Evolutionary conservation across 2,797 vertebrate species (phyloP).

Genomic region (Alectoris magna): DNA sequence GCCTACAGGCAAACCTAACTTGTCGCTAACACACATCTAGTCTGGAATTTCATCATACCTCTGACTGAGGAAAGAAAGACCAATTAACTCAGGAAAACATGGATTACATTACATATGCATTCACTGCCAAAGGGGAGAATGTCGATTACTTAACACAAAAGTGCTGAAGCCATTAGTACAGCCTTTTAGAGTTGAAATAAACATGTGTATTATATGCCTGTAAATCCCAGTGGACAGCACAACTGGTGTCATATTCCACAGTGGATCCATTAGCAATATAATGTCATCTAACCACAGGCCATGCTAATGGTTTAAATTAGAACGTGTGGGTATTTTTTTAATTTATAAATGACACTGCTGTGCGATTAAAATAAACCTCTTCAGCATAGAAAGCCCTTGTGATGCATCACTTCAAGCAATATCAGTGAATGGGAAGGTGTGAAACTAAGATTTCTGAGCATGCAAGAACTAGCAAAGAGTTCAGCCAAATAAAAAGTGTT

Average conservation of each 20-base stretch:
- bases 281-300: constrained; percentile 78
- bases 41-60: constrained; percentile 73
- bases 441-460: neutral
- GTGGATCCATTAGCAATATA: constrained; percentile 83
- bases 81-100: constrained; percentile 79
- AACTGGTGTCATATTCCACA: constrained; percentile 82
- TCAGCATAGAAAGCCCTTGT: neutral
- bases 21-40: constrained; percentile 50
- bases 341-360: constrained; percentile 31
- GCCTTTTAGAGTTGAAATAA: constrained; percentile 82
- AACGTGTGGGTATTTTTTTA: constrained; percentile 62
- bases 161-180: constrained; percentile 83
- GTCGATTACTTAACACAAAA: constrained; percentile 82
- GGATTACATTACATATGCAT: constrained; percentile 76
- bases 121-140: constrained; percentile 65
- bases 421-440: neutral
- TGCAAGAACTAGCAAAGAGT: neutral
- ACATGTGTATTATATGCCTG: constrained; percentile 79
- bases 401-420: neutral
- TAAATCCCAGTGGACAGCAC: constrained; percentile 76
- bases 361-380: constrained; percentile 33
- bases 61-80: constrained; percentile 69
- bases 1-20: neutral
- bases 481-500: neutral
- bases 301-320: constrained; percentile 81